A percentile compares a stretch with the other conserved stretches of the same genome.
phyloP scores from a whole-genome alignment of 2,888 invertebrate genomes.

The Tetropium fuscum region DNA sequence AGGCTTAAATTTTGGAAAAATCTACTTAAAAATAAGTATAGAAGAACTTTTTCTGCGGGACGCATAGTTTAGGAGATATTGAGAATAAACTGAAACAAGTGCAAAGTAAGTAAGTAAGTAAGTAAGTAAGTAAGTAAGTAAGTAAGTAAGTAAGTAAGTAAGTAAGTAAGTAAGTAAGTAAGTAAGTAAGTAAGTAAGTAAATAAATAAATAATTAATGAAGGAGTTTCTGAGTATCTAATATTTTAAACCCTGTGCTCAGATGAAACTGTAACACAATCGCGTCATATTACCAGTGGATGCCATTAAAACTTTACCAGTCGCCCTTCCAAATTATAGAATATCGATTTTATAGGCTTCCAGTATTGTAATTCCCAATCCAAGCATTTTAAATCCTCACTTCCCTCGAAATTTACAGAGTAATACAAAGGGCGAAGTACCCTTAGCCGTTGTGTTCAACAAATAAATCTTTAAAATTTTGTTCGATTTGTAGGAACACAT shows the following conservation, averaged over 20 bases:
- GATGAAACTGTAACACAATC: constrained; percentile 20
- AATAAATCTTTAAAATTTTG: constrained; percentile 29
- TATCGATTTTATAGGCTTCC: constrained; percentile 31
- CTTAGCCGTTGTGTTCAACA: constrained; percentile 16
- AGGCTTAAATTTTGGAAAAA: too few species aligned
- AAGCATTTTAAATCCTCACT: constrained; percentile 29
- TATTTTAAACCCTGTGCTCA: neutral
- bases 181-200: too few species aligned
- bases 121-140: too few species aligned
- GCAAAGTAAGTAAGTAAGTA: too few species aligned
- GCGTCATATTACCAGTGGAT: constrained; percentile 23
- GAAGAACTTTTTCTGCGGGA: too few species aligned
- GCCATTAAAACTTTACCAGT: constrained; percentile 19
- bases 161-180: too few species aligned
- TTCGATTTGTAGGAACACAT: constrained; percentile 25
- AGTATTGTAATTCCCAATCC: constrained; percentile 26
- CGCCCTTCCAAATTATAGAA: constrained; percentile 28
- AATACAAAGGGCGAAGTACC: constrained; percentile 30
- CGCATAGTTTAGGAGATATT: too few species aligned
- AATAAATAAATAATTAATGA: too few species aligned
- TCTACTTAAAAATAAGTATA: too few species aligned
- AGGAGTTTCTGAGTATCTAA: too few species aligned
- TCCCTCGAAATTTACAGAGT: constrained; percentile 24
- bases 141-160: too few species aligned
- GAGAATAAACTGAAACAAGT: too few species aligned